Conservation (phyloP, 2,888 invertebrate genomes). For the Sarcophaga subvicina region DNA sequence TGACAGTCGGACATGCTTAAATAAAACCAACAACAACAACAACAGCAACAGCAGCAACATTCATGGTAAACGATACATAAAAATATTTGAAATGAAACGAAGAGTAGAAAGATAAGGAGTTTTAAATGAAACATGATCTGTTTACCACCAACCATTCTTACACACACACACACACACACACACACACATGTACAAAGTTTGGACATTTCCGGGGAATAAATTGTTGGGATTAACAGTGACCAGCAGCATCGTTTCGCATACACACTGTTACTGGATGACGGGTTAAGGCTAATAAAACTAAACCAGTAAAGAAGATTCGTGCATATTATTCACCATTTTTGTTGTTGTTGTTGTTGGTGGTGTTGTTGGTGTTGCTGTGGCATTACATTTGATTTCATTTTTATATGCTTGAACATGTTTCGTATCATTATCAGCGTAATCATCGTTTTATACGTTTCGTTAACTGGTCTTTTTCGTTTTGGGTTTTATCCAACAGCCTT, state of each 20-base stretch:
- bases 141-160: neutral
- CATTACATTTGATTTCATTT: constrained; percentile 16
- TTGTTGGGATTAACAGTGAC: constrained; percentile 40
- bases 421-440: constrained; percentile 73
- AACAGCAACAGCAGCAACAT: neutral
- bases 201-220: neutral
- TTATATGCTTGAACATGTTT: constrained; percentile 57
- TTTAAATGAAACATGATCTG: constrained; percentile 24
- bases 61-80: constrained; percentile 30
- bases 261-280: constrained; percentile 35
- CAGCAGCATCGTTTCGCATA: constrained; percentile 49
- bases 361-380: neutral
- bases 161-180: neutral
- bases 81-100: neutral
- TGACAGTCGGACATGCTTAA: constrained; percentile 73
- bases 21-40: constrained; percentile 49
- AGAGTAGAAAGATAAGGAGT: constrained; percentile 16
- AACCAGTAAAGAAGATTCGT: constrained; percentile 30
- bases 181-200: neutral
- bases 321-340: neutral
- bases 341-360: neutral
- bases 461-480: constrained; percentile 34
- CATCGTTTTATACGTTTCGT: constrained; percentile 69
- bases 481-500: neutral
- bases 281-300: constrained; percentile 68